Evolutionary conservation across 1,140 invertebrate genomes (phyloP).

Genomic region (Ctenoplectra terminalis): DNA sequence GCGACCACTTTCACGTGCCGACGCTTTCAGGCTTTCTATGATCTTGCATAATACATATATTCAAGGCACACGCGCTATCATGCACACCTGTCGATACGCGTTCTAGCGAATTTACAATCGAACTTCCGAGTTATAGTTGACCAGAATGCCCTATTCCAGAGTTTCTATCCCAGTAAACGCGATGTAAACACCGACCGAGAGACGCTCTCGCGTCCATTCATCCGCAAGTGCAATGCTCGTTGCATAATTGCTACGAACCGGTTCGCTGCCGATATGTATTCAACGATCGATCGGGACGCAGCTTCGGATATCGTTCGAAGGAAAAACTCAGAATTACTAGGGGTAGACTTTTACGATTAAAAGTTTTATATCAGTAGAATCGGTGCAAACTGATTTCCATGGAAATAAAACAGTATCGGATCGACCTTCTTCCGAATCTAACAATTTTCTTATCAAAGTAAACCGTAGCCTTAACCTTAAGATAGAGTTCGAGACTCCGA

Average conservation of each 20-base stretch:
- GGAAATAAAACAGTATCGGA: too few species aligned
- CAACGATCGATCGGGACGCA: not conserved
- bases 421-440: too few species aligned
- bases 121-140: not conserved
- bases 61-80: slow-evolving; percentile 44
- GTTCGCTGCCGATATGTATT: not conserved
- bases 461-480: not conserved
- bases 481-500: not conserved
- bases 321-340: not conserved
- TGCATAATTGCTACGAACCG: slow-evolving; percentile 11
- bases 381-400: too few species aligned
- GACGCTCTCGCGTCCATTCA: not conserved
- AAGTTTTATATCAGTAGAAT: not conserved
- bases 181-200: not conserved
- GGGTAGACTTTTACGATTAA: not conserved
- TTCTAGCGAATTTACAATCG: not conserved
- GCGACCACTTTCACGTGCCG: slow-evolving; percentile 62
- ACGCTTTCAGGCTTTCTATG: slow-evolving; percentile 63
- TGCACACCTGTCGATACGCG: slow-evolving; percentile 19
- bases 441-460: not conserved
- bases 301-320: too few species aligned
- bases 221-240: not conserved
- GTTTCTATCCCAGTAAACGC: too few species aligned
- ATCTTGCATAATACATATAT: slow-evolving; percentile 71
- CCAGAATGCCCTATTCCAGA: too few species aligned